A percentile compares a stretch with the other conserved stretches of the same genome.
phyloP scores from a whole-genome alignment of 2,888 invertebrate species.

The Stenodera caucasica region DNA sequence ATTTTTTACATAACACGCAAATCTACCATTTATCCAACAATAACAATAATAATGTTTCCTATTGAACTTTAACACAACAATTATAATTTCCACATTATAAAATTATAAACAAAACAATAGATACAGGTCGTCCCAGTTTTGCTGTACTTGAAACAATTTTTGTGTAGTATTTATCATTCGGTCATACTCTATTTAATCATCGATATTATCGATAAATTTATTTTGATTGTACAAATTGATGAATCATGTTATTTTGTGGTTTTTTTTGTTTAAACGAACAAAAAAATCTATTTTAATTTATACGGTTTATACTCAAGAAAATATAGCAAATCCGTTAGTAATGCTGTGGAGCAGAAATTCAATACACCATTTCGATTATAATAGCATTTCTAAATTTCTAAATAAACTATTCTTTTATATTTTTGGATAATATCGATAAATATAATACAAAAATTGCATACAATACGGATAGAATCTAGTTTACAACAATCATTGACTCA shows the following conservation, averaged over 20 bases:
- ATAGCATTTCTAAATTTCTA: not conserved
- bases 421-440: not conserved
- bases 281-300: not conserved
- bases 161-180: not conserved
- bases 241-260: not conserved
- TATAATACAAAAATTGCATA: not conserved
- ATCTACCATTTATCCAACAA: no score
- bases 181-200: not conserved
- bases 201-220: not conserved
- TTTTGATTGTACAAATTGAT: not conserved
- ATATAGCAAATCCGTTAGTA: slow-evolving; percentile 1
- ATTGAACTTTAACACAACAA: no score
- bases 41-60: no score
- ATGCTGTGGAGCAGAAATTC: not conserved
- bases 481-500: no score
- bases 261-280: not conserved
- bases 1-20: not conserved
- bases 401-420: not conserved
- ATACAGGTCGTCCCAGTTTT: no score
- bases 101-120: no score
- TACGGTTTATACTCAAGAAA: slow-evolving; percentile 7
- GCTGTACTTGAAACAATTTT: not conserved
- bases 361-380: not conserved
- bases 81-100: no score
- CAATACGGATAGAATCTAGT: no score